phyloP scores from a whole-genome alignment of 2,888 invertebrate genomes.

The Steinernema scapterisci region DNA sequence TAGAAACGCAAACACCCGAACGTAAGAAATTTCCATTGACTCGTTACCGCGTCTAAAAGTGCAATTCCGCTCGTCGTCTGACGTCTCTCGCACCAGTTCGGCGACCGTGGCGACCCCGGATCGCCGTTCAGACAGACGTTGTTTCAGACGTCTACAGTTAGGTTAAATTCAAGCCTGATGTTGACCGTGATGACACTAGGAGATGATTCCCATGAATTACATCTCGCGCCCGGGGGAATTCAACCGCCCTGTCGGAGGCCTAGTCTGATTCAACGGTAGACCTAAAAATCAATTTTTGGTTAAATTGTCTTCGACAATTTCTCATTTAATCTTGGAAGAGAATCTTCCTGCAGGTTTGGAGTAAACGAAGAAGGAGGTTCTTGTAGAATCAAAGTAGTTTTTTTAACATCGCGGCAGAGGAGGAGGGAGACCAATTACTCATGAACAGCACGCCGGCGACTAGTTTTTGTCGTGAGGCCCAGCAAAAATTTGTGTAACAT shows the following conservation, averaged over 20 bases:
- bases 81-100: neutral
- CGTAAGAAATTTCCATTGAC: neutral
- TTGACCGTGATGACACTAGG: conserved; percentile 25
- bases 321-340: neutral
- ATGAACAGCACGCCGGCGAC: neutral
- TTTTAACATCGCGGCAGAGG: neutral
- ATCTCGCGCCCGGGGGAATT: conserved; percentile 4
- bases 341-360: neutral
- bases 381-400: conserved; percentile 10
- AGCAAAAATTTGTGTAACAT: conserved; percentile 20
- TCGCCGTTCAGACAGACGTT: neutral
- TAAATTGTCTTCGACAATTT: neutral
- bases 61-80: conserved; percentile 19
- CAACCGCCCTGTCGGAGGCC: conserved; percentile 24
- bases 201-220: conserved; percentile 25
- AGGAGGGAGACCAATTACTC: neutral
- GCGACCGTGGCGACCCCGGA: neutral
- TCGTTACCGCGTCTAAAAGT: neutral
- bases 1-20: too few species aligned
- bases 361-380: neutral
- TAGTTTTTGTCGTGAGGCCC: conserved; percentile 10
- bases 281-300: conserved; percentile 17
- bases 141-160: conserved; percentile 8
- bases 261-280: conserved; percentile 30
- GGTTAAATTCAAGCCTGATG: conserved; percentile 29